Evolutionary conservation across 2,888 invertebrate genomes (phyloP).

Genomic region (Plagodis dolabraria): DNA sequence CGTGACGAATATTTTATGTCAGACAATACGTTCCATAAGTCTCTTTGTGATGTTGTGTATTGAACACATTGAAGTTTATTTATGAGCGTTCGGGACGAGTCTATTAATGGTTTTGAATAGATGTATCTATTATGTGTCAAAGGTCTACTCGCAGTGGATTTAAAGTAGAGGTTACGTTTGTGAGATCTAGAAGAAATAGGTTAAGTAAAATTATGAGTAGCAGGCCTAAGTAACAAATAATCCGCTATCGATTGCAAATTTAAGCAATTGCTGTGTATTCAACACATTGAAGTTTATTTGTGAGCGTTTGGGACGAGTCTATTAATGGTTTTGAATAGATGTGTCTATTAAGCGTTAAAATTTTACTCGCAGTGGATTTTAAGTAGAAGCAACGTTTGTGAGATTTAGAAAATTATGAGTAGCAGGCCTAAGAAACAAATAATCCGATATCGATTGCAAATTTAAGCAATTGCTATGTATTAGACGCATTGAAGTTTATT

Average conservation of each 20-base stretch:
- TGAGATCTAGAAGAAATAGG: no score
- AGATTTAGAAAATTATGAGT: no score
- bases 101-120: conserved; percentile 5
- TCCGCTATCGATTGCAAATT: no score
- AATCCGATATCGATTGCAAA: no score
- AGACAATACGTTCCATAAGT: conserved; percentile 43
- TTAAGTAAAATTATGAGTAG: no score
- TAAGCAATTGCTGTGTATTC: conserved; percentile 11
- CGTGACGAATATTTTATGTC: conserved; percentile 69
- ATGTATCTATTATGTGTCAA: background rate
- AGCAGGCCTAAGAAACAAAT: no score
- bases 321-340: conserved; percentile 4
- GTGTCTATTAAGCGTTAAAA: background rate
- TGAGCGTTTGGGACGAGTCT: conserved; percentile 12
- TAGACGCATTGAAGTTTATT: conserved; percentile 17
- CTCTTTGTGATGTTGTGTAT: conserved; percentile 24
- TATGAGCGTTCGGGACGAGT: conserved; percentile 14
- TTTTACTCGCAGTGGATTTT: no score
- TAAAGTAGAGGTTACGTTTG: no score
- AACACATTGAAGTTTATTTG: conserved; percentile 16
- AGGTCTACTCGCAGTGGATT: no score
- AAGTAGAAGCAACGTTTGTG: no score
- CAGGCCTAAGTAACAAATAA: no score
- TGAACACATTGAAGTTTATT: conserved; percentile 18
- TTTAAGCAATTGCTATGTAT: conserved; percentile 6